Evolutionary conservation across 2,797 vertebrate genomes (phyloP).

Genomic region (Sebastes cheni): DNA sequence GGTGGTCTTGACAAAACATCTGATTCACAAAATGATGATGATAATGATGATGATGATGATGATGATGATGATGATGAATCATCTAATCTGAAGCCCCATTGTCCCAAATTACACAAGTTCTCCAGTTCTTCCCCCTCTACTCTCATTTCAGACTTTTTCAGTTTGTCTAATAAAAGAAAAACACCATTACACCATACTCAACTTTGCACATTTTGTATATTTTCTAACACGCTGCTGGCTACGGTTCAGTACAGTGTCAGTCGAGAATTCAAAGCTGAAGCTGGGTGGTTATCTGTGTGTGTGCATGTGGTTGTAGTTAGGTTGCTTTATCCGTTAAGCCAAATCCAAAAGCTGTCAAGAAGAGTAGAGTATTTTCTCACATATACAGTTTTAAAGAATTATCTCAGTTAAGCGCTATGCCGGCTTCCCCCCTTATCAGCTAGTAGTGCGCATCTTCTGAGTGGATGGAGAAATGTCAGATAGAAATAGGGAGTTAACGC

Average conservation of each 20-base stretch:
- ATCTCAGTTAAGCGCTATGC: slow-evolving; percentile 51
- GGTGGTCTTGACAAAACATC: slow-evolving; percentile 56
- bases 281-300: slow-evolving; percentile 23
- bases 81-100: slow-evolving; percentile 49
- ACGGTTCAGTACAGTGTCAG: slow-evolving; percentile 10
- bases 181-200: slow-evolving; percentile 20
- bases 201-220: slow-evolving; percentile 43
- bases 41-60: slow-evolving; percentile 58
- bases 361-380: slow-evolving; percentile 29
- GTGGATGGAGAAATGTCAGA: slow-evolving; percentile 29
- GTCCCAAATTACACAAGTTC: slow-evolving; percentile 47
- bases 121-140: not conserved
- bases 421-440: slow-evolving; percentile 49
- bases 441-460: slow-evolving; percentile 1
- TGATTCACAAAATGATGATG: slow-evolving; percentile 68
- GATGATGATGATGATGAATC: slow-evolving; percentile 74
- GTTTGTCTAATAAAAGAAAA: not conserved
- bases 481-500: slow-evolving; percentile 23
- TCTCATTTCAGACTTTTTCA: slow-evolving; percentile 18
- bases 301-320: slow-evolving; percentile 42
- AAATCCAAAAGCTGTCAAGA: slow-evolving; percentile 31
- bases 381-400: slow-evolving; percentile 26
- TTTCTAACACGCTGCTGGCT: slow-evolving; percentile 2
- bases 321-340: slow-evolving; percentile 15
- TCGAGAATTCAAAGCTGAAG: slow-evolving; percentile 20